These are phyloP conservation scores for Chromobotia macracanthus DNA, from an alignment of 2,797 vertebrate genomes.

Conservation along the genomic window DNA sequence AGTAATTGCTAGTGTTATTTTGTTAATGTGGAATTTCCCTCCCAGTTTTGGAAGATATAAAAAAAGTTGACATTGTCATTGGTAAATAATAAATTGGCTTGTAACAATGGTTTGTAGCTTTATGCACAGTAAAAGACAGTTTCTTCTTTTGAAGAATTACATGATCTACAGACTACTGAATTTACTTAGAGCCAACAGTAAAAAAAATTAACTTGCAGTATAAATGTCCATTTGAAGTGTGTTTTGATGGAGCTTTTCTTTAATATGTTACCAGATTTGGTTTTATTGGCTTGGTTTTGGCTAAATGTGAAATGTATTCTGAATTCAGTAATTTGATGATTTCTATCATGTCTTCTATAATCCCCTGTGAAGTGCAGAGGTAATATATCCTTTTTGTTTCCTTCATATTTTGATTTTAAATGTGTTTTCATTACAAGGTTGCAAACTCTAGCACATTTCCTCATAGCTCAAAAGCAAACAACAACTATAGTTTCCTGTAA, in stretches of 20 bases:
- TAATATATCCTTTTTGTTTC: constrained; percentile 62
- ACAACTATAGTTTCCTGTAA: not conserved
- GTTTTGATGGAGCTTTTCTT: constrained; percentile 74
- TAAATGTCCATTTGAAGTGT: not conserved
- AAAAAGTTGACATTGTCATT: too few relatives aligned
- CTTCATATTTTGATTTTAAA: constrained; percentile 74
- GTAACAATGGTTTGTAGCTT: too few relatives aligned
- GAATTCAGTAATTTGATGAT: constrained; percentile 50
- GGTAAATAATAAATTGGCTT: too few relatives aligned
- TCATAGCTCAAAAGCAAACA: constrained; percentile 50
- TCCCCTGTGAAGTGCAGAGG: constrained; percentile 52
- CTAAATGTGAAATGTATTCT: constrained; percentile 61
- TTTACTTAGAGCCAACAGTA: too few relatives aligned
- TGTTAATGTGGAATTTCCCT: too few relatives aligned
- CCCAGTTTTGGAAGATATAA: too few relatives aligned
- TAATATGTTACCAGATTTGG: constrained; percentile 67
- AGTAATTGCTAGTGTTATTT: too few relatives aligned
- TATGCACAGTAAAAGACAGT: too few relatives aligned
- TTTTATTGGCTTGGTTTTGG: constrained; percentile 38
- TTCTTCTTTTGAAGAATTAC: too few relatives aligned
- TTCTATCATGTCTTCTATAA: constrained; percentile 52
- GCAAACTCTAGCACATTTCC: constrained; percentile 76
- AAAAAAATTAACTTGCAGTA: too few relatives aligned
- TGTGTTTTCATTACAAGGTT: constrained; percentile 70
- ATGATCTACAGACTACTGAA: too few relatives aligned